These are phyloP conservation scores for Zygothrica quintamaculata DNA, from an alignment of 2,888 invertebrate genomes.

Conservation along the genomic window DNA sequence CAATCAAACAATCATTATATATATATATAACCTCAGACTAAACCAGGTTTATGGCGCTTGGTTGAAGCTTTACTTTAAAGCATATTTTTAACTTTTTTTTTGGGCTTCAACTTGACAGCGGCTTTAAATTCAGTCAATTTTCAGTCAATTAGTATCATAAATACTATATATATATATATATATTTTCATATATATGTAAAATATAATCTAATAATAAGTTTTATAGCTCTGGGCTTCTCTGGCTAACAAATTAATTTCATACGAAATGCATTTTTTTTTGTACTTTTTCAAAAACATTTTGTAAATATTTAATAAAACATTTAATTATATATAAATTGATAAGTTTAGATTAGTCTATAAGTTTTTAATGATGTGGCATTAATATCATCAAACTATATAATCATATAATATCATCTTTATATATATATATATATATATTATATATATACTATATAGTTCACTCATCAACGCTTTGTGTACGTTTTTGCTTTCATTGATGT, in stretches of 20 bases:
- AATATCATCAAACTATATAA: slow-evolving; percentile 28
- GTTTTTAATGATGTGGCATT: slow-evolving; percentile 28
- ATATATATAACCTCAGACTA: slow-evolving; percentile 57
- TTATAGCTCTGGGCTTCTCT: slow-evolving; percentile 24
- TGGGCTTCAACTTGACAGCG: slow-evolving; percentile 18
- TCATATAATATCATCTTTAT: slow-evolving; percentile 15
- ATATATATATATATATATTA: slow-evolving; percentile 21
- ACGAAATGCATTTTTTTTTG: slow-evolving; percentile 29
- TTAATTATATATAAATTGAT: slow-evolving; percentile 37
- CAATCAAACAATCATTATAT: slow-evolving; percentile 42
- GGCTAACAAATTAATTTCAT: slow-evolving; percentile 23
- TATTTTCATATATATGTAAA: background rate
- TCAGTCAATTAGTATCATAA: slow-evolving; percentile 32
- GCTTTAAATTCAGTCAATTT: background rate
- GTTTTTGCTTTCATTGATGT: slow-evolving; percentile 75
- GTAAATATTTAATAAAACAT: slow-evolving; percentile 50
- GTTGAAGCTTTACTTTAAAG: slow-evolving; percentile 22
- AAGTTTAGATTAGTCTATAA: slow-evolving; percentile 49
- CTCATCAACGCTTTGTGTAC: slow-evolving; percentile 79
- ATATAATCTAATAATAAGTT: slow-evolving; percentile 37
- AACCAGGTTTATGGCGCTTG: slow-evolving; percentile 34
- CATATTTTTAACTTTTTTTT: slow-evolving; percentile 7
- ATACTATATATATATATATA: background rate
- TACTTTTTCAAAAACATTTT: slow-evolving; percentile 32
- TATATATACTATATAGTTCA: slow-evolving; percentile 34